Conservation (phyloP, 2,113 vertebrate genomes). For the Xenus cinereus region DNA sequence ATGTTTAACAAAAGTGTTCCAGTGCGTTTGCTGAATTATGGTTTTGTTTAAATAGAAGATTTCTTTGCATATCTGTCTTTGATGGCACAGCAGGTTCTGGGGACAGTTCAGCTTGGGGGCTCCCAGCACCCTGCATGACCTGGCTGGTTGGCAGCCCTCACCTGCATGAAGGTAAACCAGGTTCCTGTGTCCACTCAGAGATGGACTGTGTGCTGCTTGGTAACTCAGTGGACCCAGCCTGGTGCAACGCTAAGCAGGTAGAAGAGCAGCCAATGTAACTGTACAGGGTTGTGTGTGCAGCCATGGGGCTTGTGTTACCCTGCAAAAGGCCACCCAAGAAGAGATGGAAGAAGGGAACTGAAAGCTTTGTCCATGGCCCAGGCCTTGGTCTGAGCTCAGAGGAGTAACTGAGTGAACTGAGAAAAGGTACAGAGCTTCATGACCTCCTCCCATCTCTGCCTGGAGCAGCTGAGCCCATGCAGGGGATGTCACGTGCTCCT, state of each 20-base stretch:
- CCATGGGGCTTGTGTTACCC: background rate
- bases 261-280: background rate
- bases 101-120: background rate
- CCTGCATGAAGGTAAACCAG: background rate
- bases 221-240: background rate
- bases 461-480: rapidly evolving
- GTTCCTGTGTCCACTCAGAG: background rate
- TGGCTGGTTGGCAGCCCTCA: background rate
- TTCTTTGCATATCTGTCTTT: background rate
- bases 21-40: background rate
- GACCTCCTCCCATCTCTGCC: background rate
- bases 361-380: background rate
- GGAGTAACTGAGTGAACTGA: background rate
- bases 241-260: background rate
- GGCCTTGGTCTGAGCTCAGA: background rate
- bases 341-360: background rate
- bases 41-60: background rate
- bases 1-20: background rate
- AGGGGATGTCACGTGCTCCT: background rate
- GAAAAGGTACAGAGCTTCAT: background rate
- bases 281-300: background rate
- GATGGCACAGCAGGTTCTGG: background rate
- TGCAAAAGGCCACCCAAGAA: background rate
- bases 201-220: background rate
- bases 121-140: background rate